These are phyloP conservation scores for Prosapia bicincta DNA, from an alignment of 2,888 invertebrate species.

Conservation along the genomic window DNA sequence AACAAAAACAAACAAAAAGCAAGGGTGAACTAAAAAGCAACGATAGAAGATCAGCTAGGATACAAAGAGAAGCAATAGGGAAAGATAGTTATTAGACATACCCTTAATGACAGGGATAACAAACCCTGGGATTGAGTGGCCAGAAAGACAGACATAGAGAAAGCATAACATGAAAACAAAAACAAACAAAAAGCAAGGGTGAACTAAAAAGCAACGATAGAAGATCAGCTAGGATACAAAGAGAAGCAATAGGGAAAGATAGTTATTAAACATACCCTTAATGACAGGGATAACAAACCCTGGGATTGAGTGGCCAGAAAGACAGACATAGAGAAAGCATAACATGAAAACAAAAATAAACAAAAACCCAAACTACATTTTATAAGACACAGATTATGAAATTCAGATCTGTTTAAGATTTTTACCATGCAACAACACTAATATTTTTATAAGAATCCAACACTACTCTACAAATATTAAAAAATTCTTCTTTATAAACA, in stretches of 20 bases:
- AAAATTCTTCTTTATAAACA: no score
- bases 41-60: no score
- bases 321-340: slow-evolving; percentile 12
- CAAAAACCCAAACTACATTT: neutral
- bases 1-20: no score
- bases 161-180: neutral
- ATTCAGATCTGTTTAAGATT: neutral
- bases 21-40: no score
- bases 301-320: slow-evolving; percentile 15
- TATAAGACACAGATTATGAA: neutral
- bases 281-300: slow-evolving; percentile 37
- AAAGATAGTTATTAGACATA: no score
- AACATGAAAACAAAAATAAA: slow-evolving; percentile 2
- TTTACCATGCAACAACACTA: no score
- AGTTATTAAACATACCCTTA: slow-evolving; percentile 35
- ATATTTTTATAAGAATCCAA: no score
- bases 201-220: neutral
- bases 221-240: neutral
- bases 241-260: slow-evolving; percentile 38
- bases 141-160: neutral
- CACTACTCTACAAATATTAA: no score
- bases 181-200: neutral
- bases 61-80: no score
- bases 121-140: no score
- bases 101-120: no score